phyloP scores from a whole-genome alignment of 2,797 vertebrate genomes.

The Discoglossus pictus region DNA sequence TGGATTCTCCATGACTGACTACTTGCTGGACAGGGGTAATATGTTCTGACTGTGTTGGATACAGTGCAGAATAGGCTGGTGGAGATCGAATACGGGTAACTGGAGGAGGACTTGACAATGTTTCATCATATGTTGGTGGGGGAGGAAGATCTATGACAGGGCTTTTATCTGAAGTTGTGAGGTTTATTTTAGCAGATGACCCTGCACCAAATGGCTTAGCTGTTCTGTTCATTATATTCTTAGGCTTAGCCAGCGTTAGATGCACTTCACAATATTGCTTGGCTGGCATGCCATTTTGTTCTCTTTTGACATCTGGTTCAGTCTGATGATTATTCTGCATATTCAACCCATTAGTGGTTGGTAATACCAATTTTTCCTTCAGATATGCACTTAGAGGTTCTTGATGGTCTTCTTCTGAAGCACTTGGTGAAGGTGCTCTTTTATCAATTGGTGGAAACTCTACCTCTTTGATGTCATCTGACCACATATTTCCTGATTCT shows the following conservation, averaged over 20 bases:
- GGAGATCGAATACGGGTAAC: slow-evolving; percentile 69
- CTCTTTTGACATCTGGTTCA: background rate
- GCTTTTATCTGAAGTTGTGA: slow-evolving; percentile 43
- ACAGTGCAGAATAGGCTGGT: slow-evolving; percentile 72
- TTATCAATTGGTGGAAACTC: slow-evolving; percentile 68
- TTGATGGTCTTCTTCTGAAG: slow-evolving; percentile 49
- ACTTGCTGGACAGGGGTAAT: slow-evolving; percentile 69
- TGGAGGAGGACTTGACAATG: slow-evolving; percentile 70
- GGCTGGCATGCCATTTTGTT: slow-evolving; percentile 65
- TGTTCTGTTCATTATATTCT: slow-evolving; percentile 82
- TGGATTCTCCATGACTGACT: slow-evolving; percentile 56
- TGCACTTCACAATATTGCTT: slow-evolving; percentile 75
- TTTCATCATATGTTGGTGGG: slow-evolving; percentile 78
- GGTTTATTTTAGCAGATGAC: background rate
- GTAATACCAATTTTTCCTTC: slow-evolving; percentile 66
- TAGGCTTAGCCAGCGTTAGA: slow-evolving; percentile 73
- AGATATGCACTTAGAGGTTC: slow-evolving; percentile 68
- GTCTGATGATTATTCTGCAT: background rate
- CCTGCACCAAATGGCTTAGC: slow-evolving; percentile 87
- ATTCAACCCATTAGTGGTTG: slow-evolving; percentile 61
- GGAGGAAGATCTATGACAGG: slow-evolving; percentile 70
- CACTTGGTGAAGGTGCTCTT: slow-evolving; percentile 43
- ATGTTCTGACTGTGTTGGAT: slow-evolving; percentile 67
- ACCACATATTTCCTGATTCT: slow-evolving; percentile 35
- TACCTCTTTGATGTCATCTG: slow-evolving; percentile 71